A percentile compares a stretch with the other conserved stretches of the same genome.
Evolutionary conservation across 2,113 vertebrate species (phyloP).

Genomic region (Lutjanus erythropterus): DNA sequence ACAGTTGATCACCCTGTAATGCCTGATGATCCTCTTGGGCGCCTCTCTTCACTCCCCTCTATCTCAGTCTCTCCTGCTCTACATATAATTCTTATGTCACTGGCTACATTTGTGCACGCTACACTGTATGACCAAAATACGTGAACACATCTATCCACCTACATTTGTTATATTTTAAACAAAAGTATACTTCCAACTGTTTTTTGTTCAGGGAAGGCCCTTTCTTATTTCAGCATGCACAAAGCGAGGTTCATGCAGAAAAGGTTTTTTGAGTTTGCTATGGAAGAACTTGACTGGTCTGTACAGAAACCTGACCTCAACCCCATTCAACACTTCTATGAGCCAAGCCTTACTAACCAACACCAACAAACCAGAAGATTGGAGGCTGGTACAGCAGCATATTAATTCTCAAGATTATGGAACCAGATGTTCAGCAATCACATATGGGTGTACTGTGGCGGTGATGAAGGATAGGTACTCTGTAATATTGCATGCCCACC

Average conservation of each 20-base stretch:
- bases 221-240: background rate
- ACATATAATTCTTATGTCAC: background rate
- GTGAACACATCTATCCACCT: background rate
- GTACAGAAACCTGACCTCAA: background rate
- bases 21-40: slow-evolving; percentile 15
- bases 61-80: background rate
- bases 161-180: background rate
- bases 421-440: background rate
- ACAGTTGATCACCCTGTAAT: slow-evolving; percentile 40
- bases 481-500: background rate
- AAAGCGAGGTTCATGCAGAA: background rate
- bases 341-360: background rate
- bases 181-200: background rate
- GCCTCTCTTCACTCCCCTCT: background rate
- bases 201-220: background rate
- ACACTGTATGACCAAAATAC: background rate
- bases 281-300: too few relatives aligned
- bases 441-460: background rate
- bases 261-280: background rate
- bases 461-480: background rate
- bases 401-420: background rate
- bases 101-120: background rate
- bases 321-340: background rate
- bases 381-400: background rate
- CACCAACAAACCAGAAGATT: background rate